Evolutionary conservation across 2,113 vertebrate species (phyloP).

Genomic region (Myotis lucifugus): DNA sequence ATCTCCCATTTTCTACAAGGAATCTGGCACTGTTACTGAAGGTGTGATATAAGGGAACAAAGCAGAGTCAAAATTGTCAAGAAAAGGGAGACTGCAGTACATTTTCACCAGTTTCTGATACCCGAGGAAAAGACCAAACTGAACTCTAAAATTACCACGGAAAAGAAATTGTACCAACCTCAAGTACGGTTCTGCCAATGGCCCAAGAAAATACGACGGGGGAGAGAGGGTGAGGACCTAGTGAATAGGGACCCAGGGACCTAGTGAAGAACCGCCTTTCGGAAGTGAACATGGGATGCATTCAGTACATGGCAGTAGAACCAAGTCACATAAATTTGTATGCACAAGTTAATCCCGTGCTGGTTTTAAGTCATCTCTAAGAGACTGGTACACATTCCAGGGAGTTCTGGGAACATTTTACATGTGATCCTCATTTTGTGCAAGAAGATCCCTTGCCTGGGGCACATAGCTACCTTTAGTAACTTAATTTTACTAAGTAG

Average conservation of each 20-base stretch:
- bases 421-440: background rate
- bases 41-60: background rate
- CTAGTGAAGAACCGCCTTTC: background rate
- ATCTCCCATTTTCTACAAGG: background rate
- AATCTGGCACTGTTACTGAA: background rate
- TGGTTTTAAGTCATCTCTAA: slow-evolving; percentile 17
- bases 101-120: slow-evolving; percentile 15
- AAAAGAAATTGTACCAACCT: background rate
- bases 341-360: background rate
- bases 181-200: background rate
- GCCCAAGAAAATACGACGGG: background rate
- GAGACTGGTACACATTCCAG: background rate
- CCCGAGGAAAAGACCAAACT: background rate
- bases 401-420: background rate
- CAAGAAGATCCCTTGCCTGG: background rate
- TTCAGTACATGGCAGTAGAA: slow-evolving; percentile 16
- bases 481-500: background rate
- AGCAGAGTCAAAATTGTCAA: background rate
- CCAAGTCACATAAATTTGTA: background rate
- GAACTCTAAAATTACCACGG: background rate
- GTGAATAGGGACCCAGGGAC: background rate
- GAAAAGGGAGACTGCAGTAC: background rate
- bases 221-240: background rate
- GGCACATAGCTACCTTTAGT: background rate
- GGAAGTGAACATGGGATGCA: background rate